These are phyloP conservation scores for Erpobdella octoculata DNA, from an alignment of 2,888 invertebrate genomes.

Conservation along the genomic window DNA sequence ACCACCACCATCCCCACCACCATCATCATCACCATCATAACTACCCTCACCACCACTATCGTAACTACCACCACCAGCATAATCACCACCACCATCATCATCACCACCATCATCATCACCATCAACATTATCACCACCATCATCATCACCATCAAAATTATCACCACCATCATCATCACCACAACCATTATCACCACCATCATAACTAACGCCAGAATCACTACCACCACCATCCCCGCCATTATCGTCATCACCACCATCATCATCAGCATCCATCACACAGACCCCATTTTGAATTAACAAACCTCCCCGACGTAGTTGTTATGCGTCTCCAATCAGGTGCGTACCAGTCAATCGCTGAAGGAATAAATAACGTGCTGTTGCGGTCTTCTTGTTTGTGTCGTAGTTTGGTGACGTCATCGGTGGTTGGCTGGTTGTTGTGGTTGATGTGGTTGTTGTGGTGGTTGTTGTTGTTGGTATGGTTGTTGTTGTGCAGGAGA, in stretches of 20 bases:
- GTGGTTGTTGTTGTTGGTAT: too few relatives aligned
- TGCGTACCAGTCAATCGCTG: too few relatives aligned
- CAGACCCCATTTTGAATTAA: too few relatives aligned
- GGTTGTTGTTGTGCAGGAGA: too few relatives aligned
- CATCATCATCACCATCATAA: constrained; percentile 8
- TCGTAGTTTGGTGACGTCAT: too few relatives aligned
- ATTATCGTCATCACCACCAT: not conserved
- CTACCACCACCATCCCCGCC: not conserved
- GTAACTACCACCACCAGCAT: not conserved
- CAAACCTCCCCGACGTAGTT: too few relatives aligned
- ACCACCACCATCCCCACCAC: not conserved
- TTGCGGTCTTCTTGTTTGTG: too few relatives aligned
- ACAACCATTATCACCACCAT: not conserved
- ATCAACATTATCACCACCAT: not conserved
- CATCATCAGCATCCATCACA: not conserved
- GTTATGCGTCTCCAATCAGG: too few relatives aligned
- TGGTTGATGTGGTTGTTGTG: too few relatives aligned
- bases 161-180: constrained; percentile 6
- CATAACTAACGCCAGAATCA: not conserved
- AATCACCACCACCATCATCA: not conserved
- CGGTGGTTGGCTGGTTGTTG: too few relatives aligned
- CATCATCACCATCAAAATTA: not conserved
- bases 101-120: not conserved
- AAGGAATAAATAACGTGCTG: too few relatives aligned
- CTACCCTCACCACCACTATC: not conserved